Conservation (phyloP, 2,113 vertebrate genomes). For the Oreochromis tanganicae region DNA sequence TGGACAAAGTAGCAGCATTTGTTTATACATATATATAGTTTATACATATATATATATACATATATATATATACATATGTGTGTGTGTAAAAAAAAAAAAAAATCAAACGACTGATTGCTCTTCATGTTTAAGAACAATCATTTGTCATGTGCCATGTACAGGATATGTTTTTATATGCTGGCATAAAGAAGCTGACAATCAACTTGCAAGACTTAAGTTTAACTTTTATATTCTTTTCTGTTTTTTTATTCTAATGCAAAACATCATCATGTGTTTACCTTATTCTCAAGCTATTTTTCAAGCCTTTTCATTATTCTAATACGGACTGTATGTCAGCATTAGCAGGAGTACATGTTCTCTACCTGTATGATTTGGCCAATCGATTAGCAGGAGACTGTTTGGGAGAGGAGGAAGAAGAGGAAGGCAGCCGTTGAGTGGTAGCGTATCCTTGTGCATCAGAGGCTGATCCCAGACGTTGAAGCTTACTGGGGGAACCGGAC, state of each 20-base stretch:
- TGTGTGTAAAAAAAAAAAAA: not conserved
- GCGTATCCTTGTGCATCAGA: constrained; percentile 80
- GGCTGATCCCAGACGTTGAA: constrained; percentile 85
- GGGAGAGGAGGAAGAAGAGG: constrained; percentile 83
- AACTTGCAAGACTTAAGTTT: not conserved
- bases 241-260: not conserved
- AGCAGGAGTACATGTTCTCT: constrained; percentile 30
- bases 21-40: not conserved
- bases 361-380: constrained; percentile 96
- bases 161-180: not conserved
- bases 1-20: not conserved
- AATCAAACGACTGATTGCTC: not conserved
- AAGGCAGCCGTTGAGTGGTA: constrained; percentile 79
- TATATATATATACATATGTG: too few species aligned
- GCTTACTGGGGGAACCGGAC: constrained; percentile 86
- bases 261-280: not conserved
- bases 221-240: not conserved
- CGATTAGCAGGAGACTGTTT: constrained; percentile 87
- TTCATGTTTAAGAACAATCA: not conserved
- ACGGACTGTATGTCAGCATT: not conserved
- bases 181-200: not conserved
- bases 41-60: too few species aligned
- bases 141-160: not conserved
- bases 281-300: not conserved
- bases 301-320: not conserved